Evolutionary conservation across 1,140 invertebrate genomes (phyloP).

Genomic region (Diploscapter pachys): DNA sequence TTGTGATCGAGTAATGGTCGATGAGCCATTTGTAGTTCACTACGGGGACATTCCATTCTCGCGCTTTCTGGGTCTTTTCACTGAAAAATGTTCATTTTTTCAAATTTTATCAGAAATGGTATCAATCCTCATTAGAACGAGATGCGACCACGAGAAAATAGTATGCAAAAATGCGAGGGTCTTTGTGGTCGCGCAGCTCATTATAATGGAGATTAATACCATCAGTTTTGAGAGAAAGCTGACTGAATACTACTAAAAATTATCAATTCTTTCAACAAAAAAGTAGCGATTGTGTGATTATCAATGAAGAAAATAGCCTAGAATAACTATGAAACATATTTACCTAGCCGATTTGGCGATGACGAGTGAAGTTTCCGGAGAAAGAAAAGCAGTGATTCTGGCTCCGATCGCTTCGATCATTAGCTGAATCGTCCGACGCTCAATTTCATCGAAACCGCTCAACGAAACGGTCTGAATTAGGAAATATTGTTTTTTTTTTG

Average conservation of each 20-base stretch:
- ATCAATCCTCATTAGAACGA: too few species aligned
- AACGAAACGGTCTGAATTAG: constrained; percentile 14
- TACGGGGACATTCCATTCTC: constrained; percentile 25
- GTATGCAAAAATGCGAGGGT: not conserved
- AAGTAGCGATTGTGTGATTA: constrained; percentile 1
- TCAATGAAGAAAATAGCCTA: constrained; percentile 9
- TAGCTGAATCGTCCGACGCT: constrained; percentile 18
- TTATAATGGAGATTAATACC: not conserved
- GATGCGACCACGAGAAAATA: not conserved
- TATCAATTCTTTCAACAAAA: not conserved
- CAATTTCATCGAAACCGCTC: constrained; percentile 21
- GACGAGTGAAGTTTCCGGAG: constrained; percentile 7
- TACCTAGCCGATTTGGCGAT: not conserved
- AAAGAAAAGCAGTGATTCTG: constrained; percentile 15
- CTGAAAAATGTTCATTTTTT: not conserved
- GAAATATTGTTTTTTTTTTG: too few species aligned
- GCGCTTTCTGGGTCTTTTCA: constrained; percentile 29
- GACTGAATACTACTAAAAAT: constrained; percentile 22
- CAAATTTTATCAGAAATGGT: not conserved
- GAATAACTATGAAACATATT: too few species aligned
- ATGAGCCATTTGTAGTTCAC: constrained; percentile 29
- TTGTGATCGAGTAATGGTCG: constrained; percentile 16
- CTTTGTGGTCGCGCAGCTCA: not conserved
- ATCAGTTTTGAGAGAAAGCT: not conserved
- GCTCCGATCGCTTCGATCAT: constrained; percentile 25